phyloP scores from a whole-genome alignment of 2,888 invertebrate genomes.

The Dolichomitus sp. region DNA sequence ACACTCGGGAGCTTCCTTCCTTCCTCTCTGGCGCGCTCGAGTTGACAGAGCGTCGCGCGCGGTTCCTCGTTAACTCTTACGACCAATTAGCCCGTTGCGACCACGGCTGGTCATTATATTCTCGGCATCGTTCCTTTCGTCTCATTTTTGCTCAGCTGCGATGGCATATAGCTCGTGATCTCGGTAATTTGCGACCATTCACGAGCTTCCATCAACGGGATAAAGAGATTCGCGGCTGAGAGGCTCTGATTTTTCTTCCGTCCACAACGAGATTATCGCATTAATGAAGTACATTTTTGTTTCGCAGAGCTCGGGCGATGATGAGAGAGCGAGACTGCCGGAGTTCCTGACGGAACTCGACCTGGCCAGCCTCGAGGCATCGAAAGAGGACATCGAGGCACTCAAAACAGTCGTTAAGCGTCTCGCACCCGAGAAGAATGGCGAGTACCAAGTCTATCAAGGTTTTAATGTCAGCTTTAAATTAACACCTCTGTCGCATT shows the following conservation, averaged over 20 bases:
- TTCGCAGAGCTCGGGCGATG: constrained; percentile 70
- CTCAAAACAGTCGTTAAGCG: constrained; percentile 82
- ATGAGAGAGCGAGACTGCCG: constrained; percentile 77
- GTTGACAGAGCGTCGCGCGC: constrained; percentile 52
- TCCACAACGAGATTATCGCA: constrained; percentile 7
- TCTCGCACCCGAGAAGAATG: constrained; percentile 84
- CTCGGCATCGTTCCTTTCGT: constrained; percentile 32
- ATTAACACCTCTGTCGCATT: constrained; percentile 44
- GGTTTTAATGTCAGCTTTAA: constrained; percentile 73
- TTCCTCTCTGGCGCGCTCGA: constrained; percentile 35
- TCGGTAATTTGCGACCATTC: constrained; percentile 58
- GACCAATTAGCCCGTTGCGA: constrained; percentile 61
- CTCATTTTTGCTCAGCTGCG: constrained; percentile 30
- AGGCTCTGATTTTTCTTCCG: not conserved
- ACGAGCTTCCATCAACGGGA: constrained; percentile 56
- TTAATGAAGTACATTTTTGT: constrained; percentile 24
- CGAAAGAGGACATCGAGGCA: constrained; percentile 81
- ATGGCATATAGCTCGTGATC: constrained; percentile 26
- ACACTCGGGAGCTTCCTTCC: constrained; percentile 23
- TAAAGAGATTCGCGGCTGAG: constrained; percentile 43
- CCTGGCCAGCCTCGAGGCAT: constrained; percentile 79
- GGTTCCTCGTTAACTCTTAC: constrained; percentile 67
- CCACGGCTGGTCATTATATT: constrained; percentile 61
- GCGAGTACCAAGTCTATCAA: constrained; percentile 85
- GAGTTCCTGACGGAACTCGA: constrained; percentile 82